These are phyloP conservation scores for Solea solea DNA, from an alignment of 2,113 vertebrate species.

Conservation along the genomic window DNA sequence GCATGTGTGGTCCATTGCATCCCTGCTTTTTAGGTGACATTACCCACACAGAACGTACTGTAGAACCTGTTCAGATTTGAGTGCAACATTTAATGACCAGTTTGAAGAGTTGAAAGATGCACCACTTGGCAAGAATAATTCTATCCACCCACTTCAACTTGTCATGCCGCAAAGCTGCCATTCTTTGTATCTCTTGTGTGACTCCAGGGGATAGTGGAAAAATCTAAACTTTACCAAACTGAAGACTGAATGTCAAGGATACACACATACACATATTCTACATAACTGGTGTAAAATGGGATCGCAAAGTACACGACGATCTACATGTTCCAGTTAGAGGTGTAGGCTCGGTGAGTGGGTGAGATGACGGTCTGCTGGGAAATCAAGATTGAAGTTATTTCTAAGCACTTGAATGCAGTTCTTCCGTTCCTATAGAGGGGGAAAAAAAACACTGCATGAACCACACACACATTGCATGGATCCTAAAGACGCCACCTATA, in stretches of 20 bases:
- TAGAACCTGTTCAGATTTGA: slow-evolving; percentile 29
- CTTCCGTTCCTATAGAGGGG: slow-evolving; percentile 36
- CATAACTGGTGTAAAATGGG: slow-evolving; percentile 24
- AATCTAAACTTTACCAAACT: slow-evolving; percentile 13
- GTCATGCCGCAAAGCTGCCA: slow-evolving; percentile 7
- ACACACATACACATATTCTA: slow-evolving; percentile 22
- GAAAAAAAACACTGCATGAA: slow-evolving; percentile 10
- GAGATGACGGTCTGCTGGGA: slow-evolving; percentile 59
- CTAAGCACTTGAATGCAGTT: slow-evolving; percentile 62
- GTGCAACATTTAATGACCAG: slow-evolving; percentile 33
- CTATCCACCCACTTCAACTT: slow-evolving; percentile 22
- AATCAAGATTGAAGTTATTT: slow-evolving; percentile 74
- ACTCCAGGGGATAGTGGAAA: not conserved
- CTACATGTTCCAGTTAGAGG: slow-evolving; percentile 36
- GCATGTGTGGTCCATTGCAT: not conserved
- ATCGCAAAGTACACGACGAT: slow-evolving; percentile 14
- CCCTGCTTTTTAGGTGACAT: slow-evolving; percentile 24
- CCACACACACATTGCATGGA: slow-evolving; percentile 32
- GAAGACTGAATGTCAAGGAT: slow-evolving; percentile 14
- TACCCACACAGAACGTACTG: not conserved
- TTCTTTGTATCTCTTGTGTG: slow-evolving; percentile 3
- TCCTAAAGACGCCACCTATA: slow-evolving; percentile 50
- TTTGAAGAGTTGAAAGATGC: slow-evolving; percentile 36
- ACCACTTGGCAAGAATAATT: slow-evolving; percentile 30
- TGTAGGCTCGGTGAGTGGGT: not conserved